Evolutionary conservation across 2,113 vertebrate genomes (phyloP), one percentile per base, ranked within the genome.

Genomic region (Lutjanus erythropterus): DNA sequence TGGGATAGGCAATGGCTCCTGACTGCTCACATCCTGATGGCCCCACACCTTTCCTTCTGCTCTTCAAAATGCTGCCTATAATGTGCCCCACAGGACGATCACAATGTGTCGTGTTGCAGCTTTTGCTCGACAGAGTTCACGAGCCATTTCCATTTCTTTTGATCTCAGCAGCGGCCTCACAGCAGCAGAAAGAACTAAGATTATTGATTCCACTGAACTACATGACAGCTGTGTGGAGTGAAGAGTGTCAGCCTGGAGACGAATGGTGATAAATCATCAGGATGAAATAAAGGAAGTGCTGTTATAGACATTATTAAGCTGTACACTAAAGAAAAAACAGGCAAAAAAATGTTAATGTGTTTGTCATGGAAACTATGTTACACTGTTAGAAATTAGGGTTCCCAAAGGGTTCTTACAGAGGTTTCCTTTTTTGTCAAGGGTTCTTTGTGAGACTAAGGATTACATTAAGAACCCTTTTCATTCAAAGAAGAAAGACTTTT

Each of bases 1-100:
- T 58, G 25, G 72, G 67, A 64, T 10, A 69, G 11, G 44, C 39
- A n/a, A 9, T 16, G 14, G n/a, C 29, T 74, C 75, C 61, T 46
- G 50, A 52, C 37, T 18, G 19, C 58, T 75, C 23, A 55, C 37
- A 56, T 11, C 46, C 12, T 46, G 18, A 21, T 49, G 19, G 18
- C 31, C 39, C 58, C n/a, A 19, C 23, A 6, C 25, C 14, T 47
- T 72, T 11, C 56, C 47, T 71, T 75, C 16, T 44, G 37, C 21
- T 72, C 37, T 33, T n/a, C 2, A 56, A 44, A 37, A 39, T 29
- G 2, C 21, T 19, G 4, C 33, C 29, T 65, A 7, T 42, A 35
- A 71, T 47, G 64, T 42, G 39, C 23, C 53, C 14, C 29, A 31
- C 12, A 49, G 59, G 46, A 64, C 9, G 23, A 49, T 19, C 1